phyloP scores from a whole-genome alignment of 2,797 vertebrate species.

The Naso thynnoides region DNA sequence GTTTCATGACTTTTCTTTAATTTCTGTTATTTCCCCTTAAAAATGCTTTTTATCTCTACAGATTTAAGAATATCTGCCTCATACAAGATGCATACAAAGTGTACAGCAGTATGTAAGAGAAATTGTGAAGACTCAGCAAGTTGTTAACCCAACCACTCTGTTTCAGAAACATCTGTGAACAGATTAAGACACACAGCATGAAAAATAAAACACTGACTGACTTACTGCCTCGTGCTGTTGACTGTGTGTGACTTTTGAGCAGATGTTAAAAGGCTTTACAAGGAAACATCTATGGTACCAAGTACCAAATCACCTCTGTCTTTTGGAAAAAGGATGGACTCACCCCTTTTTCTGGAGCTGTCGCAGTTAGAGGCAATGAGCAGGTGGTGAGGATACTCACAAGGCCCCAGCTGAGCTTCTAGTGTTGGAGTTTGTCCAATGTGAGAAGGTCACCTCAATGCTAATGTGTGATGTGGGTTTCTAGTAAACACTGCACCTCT shows the following conservation, averaged over 20 bases:
- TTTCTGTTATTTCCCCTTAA: not conserved
- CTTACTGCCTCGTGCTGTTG: not conserved
- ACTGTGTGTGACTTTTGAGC: not conserved
- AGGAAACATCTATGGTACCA: not conserved
- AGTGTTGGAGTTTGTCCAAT: slow-evolving; percentile 57
- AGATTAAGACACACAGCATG: not conserved
- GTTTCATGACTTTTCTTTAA: not conserved
- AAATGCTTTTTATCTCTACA: not conserved
- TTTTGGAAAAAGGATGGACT: slow-evolving; percentile 25
- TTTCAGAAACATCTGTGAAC: not conserved
- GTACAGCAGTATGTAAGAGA: not conserved
- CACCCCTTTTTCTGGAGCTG: slow-evolving; percentile 11
- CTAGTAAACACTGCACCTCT: slow-evolving; percentile 40
- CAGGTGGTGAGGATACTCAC: slow-evolving; percentile 53
- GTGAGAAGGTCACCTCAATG: slow-evolving; percentile 61
- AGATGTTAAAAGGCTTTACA: slow-evolving; percentile 2
- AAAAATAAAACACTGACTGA: not conserved
- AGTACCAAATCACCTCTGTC: not conserved
- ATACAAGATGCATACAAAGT: not conserved
- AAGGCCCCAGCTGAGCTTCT: slow-evolving; percentile 47
- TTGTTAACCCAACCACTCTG: not conserved
- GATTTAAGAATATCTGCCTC: too few species aligned
- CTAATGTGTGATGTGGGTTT: slow-evolving; percentile 38
- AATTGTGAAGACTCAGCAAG: not conserved
- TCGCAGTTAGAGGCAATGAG: slow-evolving; percentile 30